Conservation (phyloP, 2,113 vertebrate species). For the Pontoporia blainvillei region DNA sequence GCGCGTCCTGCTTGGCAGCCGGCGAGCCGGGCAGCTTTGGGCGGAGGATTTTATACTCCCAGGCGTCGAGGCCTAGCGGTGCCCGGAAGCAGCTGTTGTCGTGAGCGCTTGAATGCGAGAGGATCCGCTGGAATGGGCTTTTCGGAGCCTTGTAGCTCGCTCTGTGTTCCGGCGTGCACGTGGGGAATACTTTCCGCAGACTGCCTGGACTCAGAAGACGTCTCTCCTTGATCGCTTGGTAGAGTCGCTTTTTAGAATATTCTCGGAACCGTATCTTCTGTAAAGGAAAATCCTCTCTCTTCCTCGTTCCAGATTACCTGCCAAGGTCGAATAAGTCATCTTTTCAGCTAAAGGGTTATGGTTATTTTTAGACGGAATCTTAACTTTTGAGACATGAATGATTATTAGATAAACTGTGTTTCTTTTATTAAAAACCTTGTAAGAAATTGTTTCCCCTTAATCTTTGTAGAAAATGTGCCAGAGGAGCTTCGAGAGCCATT, state of each 20-base stretch:
- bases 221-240: background rate
- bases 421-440: background rate
- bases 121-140: too few species aligned
- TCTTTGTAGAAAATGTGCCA: slow-evolving; percentile 89
- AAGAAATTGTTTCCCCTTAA: background rate
- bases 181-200: background rate
- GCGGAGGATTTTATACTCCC: background rate
- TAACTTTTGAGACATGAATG: background rate
- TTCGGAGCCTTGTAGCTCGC: background rate
- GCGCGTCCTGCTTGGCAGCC: background rate
- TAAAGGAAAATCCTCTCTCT: background rate
- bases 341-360: background rate
- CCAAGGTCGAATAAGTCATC: background rate
- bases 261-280: background rate
- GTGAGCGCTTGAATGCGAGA: background rate
- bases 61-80: background rate
- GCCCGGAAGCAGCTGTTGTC: background rate
- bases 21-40: background rate
- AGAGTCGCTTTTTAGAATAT: background rate
- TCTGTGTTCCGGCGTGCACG: too few species aligned
- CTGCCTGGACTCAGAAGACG: background rate
- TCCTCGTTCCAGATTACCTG: background rate
- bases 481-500: slow-evolving; percentile 93
- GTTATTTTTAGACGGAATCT: background rate
- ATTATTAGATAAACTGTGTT: background rate